phyloP scores from a whole-genome alignment of 2,113 vertebrate genomes.

The Embiotoca jacksoni region DNA sequence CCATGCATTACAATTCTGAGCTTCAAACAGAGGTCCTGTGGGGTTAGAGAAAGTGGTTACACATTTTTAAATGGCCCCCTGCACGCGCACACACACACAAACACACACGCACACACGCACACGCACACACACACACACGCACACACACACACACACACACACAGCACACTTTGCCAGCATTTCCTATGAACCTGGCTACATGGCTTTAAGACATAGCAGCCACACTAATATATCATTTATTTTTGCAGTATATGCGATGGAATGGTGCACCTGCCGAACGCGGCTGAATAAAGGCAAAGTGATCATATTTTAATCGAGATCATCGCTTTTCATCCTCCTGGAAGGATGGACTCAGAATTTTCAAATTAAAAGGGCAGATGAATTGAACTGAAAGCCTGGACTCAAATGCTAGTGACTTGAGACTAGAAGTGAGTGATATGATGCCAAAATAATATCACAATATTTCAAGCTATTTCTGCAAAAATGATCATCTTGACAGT shows the following conservation, averaged over 20 bases:
- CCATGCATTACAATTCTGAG: slow-evolving; percentile 1
- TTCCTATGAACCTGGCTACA: neutral
- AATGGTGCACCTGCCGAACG: neutral
- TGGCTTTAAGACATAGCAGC: neutral
- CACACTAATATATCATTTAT: slow-evolving; percentile 26
- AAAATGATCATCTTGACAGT: no score
- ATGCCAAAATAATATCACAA: no score
- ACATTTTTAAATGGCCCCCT: slow-evolving; percentile 39
- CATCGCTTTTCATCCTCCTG: neutral
- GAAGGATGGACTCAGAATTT: no score
- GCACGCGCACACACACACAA: neutral
- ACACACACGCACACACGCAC: neutral
- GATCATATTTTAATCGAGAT: neutral
- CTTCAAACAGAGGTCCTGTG: slow-evolving; percentile 33
- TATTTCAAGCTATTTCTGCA: no score
- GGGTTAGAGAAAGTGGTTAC: slow-evolving; percentile 24
- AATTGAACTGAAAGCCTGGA: no score
- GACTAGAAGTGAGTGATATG: no score
- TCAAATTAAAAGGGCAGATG: no score
- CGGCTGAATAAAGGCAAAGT: neutral
- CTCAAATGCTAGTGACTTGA: no score
- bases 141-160: neutral
- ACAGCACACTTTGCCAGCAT: neutral
- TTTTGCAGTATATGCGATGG: slow-evolving; percentile 4
- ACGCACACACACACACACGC: neutral